Evolutionary conservation across 2,888 invertebrate species (phyloP), one percentile per base, ranked within the genome.

Genomic region (Tenthredo distinguenda): DNA sequence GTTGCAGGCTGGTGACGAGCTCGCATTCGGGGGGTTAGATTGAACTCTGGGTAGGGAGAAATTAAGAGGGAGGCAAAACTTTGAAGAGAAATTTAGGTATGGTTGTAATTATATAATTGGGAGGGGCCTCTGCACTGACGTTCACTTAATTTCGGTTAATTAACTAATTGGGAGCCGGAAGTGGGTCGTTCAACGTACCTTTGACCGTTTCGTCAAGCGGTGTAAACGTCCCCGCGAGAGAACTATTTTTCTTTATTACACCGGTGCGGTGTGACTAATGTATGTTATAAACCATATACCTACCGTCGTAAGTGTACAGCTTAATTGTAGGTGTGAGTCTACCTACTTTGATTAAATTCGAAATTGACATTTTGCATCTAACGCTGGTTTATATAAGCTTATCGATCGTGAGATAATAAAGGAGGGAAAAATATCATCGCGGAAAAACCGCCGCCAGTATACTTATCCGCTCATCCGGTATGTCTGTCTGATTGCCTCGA

Each of bases 91-190:
- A 74, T 74, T 74, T 26, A 77, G 31, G 55, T n/a, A 77, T 55
- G 65, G 58, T 26, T 31, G 58, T 50, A 68, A 82, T 72, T 47
- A 34, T 62, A 77, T 76, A 55, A 37, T 43, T 40, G 79, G 68
- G 50, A 79, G 55, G 65, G 84, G 68, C 55, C 84, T 87, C 85
- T 58, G 85, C 10, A 34, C 50, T 31, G 85, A 86, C 84, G 86
- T 86, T 87, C 84, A 85, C 86, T 87, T 87, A 87, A 87, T 87
- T 87, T 85, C 87, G 87, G 87, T 87, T 87, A 87, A 87, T 87
- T 86, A 87, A 86, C 85, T 87, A 87, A 87, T 86, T 87, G 86
- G 85, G 81, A 85, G 65, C 85, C 87, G 87, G 87, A 87, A 87
- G 85, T 87, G 85, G 85, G 84, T 47, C 84, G 87, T 86, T 77